These are phyloP conservation scores for Crotalus tigris DNA, from an alignment of 2,113 vertebrate species.

Conservation along the genomic window DNA sequence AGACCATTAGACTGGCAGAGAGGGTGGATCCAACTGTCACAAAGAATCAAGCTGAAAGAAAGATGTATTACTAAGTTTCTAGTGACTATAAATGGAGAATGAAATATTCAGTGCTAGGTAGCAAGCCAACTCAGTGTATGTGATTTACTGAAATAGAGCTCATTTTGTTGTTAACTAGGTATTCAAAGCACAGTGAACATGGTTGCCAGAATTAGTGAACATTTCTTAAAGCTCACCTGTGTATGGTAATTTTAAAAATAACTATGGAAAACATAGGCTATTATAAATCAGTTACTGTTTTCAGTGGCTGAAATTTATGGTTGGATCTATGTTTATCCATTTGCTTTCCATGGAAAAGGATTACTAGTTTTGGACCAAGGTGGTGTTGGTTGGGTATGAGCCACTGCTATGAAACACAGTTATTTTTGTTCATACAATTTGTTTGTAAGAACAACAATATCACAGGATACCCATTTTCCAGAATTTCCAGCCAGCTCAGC, in stretches of 20 bases:
- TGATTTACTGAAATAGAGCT: not conserved
- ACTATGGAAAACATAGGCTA: not conserved
- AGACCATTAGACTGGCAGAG: not conserved
- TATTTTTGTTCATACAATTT: not conserved
- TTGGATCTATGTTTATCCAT: not conserved
- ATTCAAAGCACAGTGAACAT: not conserved
- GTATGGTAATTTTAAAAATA: not conserved
- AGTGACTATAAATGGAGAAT: not conserved
- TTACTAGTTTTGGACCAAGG: not conserved
- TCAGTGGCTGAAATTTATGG: not conserved
- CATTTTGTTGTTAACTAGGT: not conserved
- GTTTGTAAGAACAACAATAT: not conserved
- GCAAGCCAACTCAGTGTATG: not conserved
- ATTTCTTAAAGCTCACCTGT: not conserved
- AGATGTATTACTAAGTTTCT: not conserved
- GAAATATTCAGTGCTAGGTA: not conserved
- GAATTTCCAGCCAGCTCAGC: not conserved
- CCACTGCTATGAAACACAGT: not conserved
- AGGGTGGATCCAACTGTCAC: constrained; percentile 7
- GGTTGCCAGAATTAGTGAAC: not conserved
- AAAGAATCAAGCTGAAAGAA: not conserved
- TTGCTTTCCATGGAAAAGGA: not conserved
- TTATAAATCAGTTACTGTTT: not conserved
- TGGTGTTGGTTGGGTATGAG: not conserved
- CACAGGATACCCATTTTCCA: not conserved